Evolutionary conservation across 2,888 invertebrate genomes (phyloP), one percentile per base, ranked within the genome.

Genomic region (Selenia dentaria): DNA sequence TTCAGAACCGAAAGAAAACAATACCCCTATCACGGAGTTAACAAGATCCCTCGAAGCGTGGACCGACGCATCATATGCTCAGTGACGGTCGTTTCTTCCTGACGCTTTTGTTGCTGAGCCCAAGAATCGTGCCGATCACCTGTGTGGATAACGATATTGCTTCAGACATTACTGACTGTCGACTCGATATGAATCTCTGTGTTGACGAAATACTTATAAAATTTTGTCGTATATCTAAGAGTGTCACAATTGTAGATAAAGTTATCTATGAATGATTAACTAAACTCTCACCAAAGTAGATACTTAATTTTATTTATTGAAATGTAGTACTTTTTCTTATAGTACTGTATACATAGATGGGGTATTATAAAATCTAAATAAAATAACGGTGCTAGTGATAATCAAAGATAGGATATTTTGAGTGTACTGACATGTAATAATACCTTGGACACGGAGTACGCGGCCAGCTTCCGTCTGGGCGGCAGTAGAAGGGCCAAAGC

Each of bases 361-460:
- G n/a, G n/a, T n/a, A n/a, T n/a, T n/a, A n/a, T n/a, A n/a, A n/a
- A n/a, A n/a, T n/a, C n/a, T n/a, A n/a, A n/a, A n/a, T n/a, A 16
- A 16, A 4, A 16, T 16, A 3, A 4, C 16, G 4, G 16, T 16
- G 16, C 16, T 16, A 16, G 4, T 16, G n/a, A n/a, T n/a, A n/a
- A 16, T 16, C 3, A 16, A 16, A 16, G 16, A 4, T 16, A 16
- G 2, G 4, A 4, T n/a, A 37, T 26, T 13, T 39, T 26, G 28
- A 14, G 28, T 34, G 35, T 46, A 46, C 40, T 46, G 31, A 46
- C 40, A 51, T 51, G 45, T 31, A 29, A 38, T 51, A 51, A 45
- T 66, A 95, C 95, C 85, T 95, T 94, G 37, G 95, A 95, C 10
- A 95, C 95, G 59, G 94, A 94, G 78, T 95, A 95, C 3, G 95